Evolutionary conservation across 2,113 vertebrate species (phyloP).

Genomic region (Alethe diademata): DNA sequence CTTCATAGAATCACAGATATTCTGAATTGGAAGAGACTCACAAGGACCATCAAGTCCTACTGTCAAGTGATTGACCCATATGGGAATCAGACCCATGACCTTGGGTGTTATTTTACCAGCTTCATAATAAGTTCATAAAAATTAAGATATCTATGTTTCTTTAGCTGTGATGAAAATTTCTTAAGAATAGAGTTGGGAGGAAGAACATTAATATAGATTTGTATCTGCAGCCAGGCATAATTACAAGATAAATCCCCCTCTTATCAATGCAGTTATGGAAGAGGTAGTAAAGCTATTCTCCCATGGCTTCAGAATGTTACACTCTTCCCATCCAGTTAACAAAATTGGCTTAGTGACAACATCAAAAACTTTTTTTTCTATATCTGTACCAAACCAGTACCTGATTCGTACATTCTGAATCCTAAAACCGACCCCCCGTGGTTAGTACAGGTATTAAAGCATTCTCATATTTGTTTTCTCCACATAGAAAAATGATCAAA

Average conservation of each 20-base stretch:
- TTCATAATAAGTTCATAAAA: not conserved
- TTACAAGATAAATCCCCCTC: not conserved
- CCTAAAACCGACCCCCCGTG: not conserved
- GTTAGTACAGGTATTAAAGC: not conserved
- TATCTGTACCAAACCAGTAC: not conserved
- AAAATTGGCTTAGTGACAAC: not conserved
- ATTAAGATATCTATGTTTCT: not conserved
- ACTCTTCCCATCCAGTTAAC: not conserved
- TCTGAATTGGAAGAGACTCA: not conserved
- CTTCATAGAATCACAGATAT: not conserved
- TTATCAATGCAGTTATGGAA: not conserved
- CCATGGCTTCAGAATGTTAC: not conserved
- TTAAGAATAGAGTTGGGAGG: not conserved
- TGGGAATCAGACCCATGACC: fast-evolving
- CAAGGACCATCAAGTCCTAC: not conserved
- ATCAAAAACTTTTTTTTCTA: not conserved
- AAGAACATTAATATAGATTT: not conserved
- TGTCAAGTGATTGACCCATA: not conserved
- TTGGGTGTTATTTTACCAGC: not conserved
- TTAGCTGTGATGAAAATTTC: not conserved
- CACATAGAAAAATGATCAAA: fast-evolving
- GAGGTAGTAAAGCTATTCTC: not conserved
- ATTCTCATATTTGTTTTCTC: not conserved
- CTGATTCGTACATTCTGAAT: not conserved
- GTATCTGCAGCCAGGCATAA: not conserved